These are phyloP conservation scores for Picathartes gymnocephalus DNA, from an alignment of 2,113 vertebrate genomes.

Conservation along the genomic window DNA sequence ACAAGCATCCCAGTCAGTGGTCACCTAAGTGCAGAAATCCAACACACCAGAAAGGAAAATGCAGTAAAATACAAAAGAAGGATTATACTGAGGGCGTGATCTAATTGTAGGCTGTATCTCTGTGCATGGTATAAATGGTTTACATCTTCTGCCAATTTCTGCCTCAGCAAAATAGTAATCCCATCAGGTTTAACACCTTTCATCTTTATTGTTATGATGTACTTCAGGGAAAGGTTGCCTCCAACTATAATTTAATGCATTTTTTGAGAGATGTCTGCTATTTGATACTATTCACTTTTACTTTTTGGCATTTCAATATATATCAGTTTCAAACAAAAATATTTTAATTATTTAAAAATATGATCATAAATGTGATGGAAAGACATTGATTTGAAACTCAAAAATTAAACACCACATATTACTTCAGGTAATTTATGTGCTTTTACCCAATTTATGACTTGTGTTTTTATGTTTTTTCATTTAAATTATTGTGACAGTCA, in stretches of 20 bases:
- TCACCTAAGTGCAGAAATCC: neutral
- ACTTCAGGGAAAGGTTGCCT: neutral
- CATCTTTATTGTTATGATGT: neutral
- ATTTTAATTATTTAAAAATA: neutral
- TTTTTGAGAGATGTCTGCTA: neutral
- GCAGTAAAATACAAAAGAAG: neutral
- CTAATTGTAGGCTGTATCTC: neutral
- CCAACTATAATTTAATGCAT: neutral
- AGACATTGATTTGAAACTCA: neutral
- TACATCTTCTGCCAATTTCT: neutral
- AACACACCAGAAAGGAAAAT: neutral
- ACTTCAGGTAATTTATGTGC: neutral
- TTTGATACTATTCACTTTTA: neutral
- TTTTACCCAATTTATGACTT: neutral
- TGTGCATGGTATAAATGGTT: neutral
- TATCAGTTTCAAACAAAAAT: neutral
- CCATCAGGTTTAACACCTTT: neutral
- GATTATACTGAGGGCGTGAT: neutral
- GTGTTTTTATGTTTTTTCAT: neutral
- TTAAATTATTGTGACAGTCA: neutral
- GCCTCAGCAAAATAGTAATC: neutral
- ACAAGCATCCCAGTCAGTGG: neutral
- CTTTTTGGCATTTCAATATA: neutral
- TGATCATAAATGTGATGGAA: neutral
- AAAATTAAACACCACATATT: neutral